Base-by-base conservation (phyloP, 2,113 vertebrate species). In the Mugil cephalus region DNA sequence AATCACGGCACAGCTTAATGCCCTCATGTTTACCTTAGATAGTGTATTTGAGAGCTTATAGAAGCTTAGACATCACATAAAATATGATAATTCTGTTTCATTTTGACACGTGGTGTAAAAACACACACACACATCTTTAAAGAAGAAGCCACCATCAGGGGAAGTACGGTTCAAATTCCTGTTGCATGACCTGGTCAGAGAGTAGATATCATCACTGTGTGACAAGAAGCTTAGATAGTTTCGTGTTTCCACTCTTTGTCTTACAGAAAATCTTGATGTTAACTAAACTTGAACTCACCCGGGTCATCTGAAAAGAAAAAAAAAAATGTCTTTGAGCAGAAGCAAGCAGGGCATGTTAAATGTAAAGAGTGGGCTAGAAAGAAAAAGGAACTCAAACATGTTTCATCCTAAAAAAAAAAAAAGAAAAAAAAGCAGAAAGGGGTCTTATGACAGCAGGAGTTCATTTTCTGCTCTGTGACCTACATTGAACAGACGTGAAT, bases 401-500 rank as follows among this genome's bases (percentile, higher is more conserved):
- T 58, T 48, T 30, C 6, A 42, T 38, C 12, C 21, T 11, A 11
- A 34, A 48, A 72, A 66, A 50, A 17, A 40, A 11, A 13, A 62
- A 61, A n/a, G n/a, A n/a, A 11, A 34, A 48, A 72, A 66, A 50
- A 17, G 36, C 10, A 13, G 58, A 61, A 13, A 30, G 24, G 8
- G 14, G 18, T 56, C 18, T 9, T 18, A 38, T 70, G 74, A 74
- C 50, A 19, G 36, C 54, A 65, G 43, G 43, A 12, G 55, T 13
- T 9, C n/a, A 53, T 71, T 70, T 68, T 53, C 56, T 62, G 54
- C 34, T 74, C 19, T 18, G 10, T 69, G 63, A 61, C 55, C 69
- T 72, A 71, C 69, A 77, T 83, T 52, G 40, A 71, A 46, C 34
- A 46, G 43, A 40, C 12, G 24, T 36, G 61, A 81, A 77, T 81